Percentiles rank a stretch among this genome's conserved stretches.
phyloP scores from a whole-genome alignment of 2,888 invertebrate genomes.

The Chrysodeixis includens region DNA sequence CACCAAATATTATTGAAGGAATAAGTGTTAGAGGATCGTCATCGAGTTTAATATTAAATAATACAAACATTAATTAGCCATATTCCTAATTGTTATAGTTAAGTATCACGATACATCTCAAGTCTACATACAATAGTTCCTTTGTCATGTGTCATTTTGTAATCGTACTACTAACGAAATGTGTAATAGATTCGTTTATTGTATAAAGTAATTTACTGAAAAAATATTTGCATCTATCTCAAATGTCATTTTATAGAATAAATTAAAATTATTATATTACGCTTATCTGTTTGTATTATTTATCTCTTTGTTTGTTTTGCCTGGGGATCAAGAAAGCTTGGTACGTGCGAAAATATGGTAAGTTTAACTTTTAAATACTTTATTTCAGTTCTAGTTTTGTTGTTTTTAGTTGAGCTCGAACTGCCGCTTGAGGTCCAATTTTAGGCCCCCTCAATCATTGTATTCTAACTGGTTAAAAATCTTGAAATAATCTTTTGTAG shows the following conservation, averaged over 20 bases:
- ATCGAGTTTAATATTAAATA: constrained; percentile 71
- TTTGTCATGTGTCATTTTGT: constrained; percentile 88
- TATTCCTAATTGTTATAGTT: constrained; percentile 76
- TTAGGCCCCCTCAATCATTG: no score
- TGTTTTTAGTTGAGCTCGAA: no score
- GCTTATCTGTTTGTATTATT: constrained; percentile 57
- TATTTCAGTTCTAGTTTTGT: no score
- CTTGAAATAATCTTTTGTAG: no score
- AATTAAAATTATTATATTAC: constrained; percentile 83
- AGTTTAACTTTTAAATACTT: neutral
- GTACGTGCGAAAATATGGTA: neutral
- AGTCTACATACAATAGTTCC: constrained; percentile 88
- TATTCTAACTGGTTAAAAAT: no score
- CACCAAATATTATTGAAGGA: constrained; percentile 81
- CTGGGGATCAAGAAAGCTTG: neutral
- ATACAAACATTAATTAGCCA: constrained; percentile 78
- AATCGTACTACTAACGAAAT: constrained; percentile 83
- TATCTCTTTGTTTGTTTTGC: neutral
- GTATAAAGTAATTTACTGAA: constrained; percentile 84
- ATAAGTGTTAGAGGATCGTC: constrained; percentile 72
- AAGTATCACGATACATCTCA: constrained; percentile 80
- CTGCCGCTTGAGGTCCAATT: no score
- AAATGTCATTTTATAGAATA: constrained; percentile 87
- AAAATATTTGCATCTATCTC: constrained; percentile 87
- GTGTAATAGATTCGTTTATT: constrained; percentile 82